A percentile compares a stretch with the other conserved stretches of the same genome.
phyloP scores from a whole-genome alignment of 2,888 invertebrate species.

The Macrophya alboannulata region DNA sequence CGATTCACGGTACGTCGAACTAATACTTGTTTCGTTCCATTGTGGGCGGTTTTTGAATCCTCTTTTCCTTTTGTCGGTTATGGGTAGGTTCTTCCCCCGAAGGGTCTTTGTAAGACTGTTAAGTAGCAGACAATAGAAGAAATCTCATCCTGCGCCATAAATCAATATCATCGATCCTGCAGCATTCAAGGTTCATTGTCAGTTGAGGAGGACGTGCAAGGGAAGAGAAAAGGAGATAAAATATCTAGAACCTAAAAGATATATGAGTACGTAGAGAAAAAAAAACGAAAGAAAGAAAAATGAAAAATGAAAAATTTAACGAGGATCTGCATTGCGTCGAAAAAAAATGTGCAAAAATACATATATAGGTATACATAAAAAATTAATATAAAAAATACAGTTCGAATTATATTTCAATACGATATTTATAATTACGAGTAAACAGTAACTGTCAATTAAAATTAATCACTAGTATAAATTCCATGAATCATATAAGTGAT shows the following conservation, averaged over 20 bases:
- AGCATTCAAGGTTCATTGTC: conserved; percentile 2
- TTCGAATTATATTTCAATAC: background rate
- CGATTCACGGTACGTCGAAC: background rate
- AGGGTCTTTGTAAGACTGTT: conserved; percentile 30
- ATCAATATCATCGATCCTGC: conserved; percentile 47
- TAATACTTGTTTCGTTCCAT: conserved; percentile 36
- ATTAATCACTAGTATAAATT: conserved; percentile 26
- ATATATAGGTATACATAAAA: background rate
- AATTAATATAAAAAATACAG: no score
- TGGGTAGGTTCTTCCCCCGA: background rate
- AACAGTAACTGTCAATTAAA: conserved; percentile 21
- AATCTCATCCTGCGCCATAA: conserved; percentile 21
- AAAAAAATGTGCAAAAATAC: background rate
- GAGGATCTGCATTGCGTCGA: background rate
- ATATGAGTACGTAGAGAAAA: background rate
- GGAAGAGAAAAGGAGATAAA: background rate
- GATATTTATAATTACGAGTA: no score
- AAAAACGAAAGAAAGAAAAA: background rate
- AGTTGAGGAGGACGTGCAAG: background rate
- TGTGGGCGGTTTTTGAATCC: conserved; percentile 26
- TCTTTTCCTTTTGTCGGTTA: background rate
- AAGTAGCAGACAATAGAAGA: conserved; percentile 43
- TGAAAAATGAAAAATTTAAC: background rate
- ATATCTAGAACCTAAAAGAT: background rate
- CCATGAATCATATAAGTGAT: conserved; percentile 24